Evolutionary conservation across 2,113 vertebrate species (phyloP).

Genomic region (Microcebus jonahi): DNA sequence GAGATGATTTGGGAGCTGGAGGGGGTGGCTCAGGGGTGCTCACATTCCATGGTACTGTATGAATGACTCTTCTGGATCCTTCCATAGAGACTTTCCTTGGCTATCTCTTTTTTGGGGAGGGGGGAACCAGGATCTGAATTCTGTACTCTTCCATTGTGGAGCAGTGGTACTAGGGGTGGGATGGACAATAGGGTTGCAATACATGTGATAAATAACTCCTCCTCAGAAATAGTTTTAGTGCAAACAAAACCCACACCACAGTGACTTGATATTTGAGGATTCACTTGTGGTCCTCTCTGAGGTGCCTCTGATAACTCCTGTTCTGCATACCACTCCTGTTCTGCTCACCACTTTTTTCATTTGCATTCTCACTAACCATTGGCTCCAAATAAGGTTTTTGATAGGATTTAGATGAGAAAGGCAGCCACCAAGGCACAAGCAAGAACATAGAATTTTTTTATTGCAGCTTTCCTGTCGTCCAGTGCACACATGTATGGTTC

Average conservation of each 20-base stretch:
- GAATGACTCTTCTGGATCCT: constrained; percentile 16
- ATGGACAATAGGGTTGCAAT: not conserved
- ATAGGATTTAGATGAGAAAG: not conserved
- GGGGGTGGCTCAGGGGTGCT: not conserved
- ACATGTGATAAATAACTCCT: not conserved
- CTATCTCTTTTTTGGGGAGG: not conserved
- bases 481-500: not conserved
- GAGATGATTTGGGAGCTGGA: constrained; percentile 36
- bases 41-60: not conserved
- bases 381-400: not conserved
- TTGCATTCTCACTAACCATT: not conserved
- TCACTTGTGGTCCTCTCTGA: not conserved
- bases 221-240: not conserved
- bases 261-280: not conserved
- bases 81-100: not conserved
- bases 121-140: not conserved
- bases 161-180: not conserved
- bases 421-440: not conserved
- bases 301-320: not conserved
- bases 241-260: not conserved
- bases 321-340: not conserved
- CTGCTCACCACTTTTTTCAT: not conserved
- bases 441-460: not conserved
- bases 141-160: not conserved
- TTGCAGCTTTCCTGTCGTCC: not conserved